phyloP scores from a whole-genome alignment of 2,113 vertebrate species.

The Rhabdomys dilectus region DNA sequence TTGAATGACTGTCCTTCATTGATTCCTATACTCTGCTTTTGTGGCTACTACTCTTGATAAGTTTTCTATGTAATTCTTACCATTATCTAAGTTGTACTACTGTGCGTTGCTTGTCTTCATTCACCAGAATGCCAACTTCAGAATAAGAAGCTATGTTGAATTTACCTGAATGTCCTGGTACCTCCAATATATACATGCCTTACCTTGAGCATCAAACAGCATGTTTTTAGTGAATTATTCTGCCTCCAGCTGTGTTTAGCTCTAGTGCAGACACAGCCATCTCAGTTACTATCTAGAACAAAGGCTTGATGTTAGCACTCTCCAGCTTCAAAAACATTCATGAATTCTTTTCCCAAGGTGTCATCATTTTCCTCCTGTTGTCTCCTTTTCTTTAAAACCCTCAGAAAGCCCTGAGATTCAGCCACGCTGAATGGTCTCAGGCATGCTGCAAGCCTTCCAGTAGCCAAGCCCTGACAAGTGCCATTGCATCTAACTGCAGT shows the following conservation, averaged over 20 bases:
- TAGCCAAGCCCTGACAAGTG: neutral
- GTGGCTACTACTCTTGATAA: neutral
- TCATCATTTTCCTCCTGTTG: neutral
- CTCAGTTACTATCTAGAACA: neutral
- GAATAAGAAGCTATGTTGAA: neutral
- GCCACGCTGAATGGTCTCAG: neutral
- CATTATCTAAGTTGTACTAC: neutral
- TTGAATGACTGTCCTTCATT: neutral
- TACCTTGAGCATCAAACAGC: neutral
- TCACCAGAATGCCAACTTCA: neutral
- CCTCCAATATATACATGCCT: neutral
- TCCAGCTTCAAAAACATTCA: neutral
- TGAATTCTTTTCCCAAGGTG: neutral
- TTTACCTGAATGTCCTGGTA: neutral
- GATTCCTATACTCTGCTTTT: neutral
- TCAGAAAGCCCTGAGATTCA: neutral
- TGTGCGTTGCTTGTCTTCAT: neutral
- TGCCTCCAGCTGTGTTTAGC: neutral
- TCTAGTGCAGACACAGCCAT: neutral
- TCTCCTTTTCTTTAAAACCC: neutral
- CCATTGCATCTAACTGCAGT: neutral
- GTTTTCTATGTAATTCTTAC: neutral
- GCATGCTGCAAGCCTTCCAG: neutral
- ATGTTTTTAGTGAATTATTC: neutral
- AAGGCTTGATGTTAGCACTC: neutral